Evolutionary conservation across 2,797 vertebrate genomes (phyloP), one percentile per base, ranked within the genome.

Genomic region (Cossypha polioptera): DNA sequence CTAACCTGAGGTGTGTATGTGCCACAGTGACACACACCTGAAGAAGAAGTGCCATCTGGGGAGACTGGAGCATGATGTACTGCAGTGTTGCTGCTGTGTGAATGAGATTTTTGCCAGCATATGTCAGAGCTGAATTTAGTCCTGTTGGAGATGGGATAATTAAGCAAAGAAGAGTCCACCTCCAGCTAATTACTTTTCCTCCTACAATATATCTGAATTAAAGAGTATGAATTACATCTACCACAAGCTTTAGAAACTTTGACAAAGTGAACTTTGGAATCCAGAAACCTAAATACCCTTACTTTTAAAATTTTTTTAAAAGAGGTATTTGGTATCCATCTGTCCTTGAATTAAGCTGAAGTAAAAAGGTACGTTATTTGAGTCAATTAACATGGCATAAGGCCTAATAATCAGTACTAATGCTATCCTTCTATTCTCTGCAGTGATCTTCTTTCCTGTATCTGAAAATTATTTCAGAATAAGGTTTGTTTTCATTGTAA

Each of bases 151-250:
- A 93, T 53, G 45, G 78, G 71, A 73, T 92, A 93, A 96, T 91
- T 83, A 92, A 74, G 61, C 72, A 87, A 84, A 86, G 86, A 71
- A 40, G 78, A 85, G 75, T 71, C 71, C 89, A 90, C 68, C 87
- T 91, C 82, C 91, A 92, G 71, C 65, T 77, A 91, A 96, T 89
- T 82, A 88, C 53, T 85, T 74, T 71, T 85, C 87, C 92, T 92
- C 80, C 89, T 67, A 76, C 94, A 76, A 10, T 42, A 73, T 28
- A 71, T 85, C 59, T 87, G 78, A 67, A 77, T 86, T 87, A 57
- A 89, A 90, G 48, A 10, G 7, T 45, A 94, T 61, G 36, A 85
- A 77, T 83, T 92, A 63, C 57, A 85, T 45, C 62, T 57, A 76
- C 79, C 20, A 54, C 7, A 80, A 82, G 68, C 48, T 57, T 79